Conservation (phyloP, 2,113 vertebrate genomes). For the Pseudorectes ferrugineus region DNA sequence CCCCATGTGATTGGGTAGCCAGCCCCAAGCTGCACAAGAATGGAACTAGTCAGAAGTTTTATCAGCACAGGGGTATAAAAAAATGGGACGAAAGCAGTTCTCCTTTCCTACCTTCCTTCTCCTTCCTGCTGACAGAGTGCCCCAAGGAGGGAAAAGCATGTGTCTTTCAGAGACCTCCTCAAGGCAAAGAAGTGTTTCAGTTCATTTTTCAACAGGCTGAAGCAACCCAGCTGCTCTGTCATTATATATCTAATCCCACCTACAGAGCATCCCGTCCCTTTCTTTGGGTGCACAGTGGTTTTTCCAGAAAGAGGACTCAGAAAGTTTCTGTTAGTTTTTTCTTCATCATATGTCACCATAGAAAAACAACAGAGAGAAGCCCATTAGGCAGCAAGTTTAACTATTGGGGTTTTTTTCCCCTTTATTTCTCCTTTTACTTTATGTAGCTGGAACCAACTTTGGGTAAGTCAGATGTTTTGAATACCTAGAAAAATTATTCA, state of each 20-base stretch:
- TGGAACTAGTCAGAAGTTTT: neutral
- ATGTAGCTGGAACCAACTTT: neutral
- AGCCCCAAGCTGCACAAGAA: neutral
- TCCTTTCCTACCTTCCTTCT: neutral
- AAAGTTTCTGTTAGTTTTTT: neutral
- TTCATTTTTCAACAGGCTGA: neutral
- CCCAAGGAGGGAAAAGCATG: neutral
- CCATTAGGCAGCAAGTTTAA: neutral
- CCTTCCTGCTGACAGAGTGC: neutral
- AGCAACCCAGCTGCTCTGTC: neutral
- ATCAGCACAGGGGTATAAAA: neutral
- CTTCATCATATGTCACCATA: neutral
- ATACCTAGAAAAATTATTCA: neutral
- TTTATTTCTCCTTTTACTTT: neutral
- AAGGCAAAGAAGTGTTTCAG: neutral
- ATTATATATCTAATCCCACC: neutral
- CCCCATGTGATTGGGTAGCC: neutral
- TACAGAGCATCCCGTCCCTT: neutral
- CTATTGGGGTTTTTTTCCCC: fast-evolving
- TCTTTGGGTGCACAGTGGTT: neutral
- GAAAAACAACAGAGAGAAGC: neutral
- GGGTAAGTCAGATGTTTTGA: neutral
- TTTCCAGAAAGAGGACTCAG: neutral
- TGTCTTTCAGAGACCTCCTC: neutral
- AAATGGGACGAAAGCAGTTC: neutral